Percentiles rank a stretch among this genome's conserved stretches.
These are phyloP conservation scores for Salminus brasiliensis DNA, from an alignment of 2,113 vertebrate genomes.

Conservation along the genomic window DNA sequence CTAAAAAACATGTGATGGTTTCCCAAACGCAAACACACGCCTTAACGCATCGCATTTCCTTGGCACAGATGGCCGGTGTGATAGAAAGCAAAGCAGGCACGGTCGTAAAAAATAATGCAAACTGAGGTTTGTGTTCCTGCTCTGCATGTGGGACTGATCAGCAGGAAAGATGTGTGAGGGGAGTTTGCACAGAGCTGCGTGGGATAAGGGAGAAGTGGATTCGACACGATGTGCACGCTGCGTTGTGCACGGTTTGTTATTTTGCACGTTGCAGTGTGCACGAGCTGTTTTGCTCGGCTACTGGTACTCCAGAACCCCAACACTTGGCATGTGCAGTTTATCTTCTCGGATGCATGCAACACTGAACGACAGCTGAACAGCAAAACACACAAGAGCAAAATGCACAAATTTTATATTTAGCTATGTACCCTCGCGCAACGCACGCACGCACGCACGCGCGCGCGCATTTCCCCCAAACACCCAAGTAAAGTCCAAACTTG, in stretches of 20 bases:
- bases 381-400: not conserved
- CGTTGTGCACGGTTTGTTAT: not conserved
- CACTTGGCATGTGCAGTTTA: not conserved
- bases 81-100: not conserved
- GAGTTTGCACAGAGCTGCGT: not conserved
- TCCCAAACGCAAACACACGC: not conserved
- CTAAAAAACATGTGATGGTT: not conserved
- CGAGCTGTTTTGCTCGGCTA: not conserved
- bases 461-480: not conserved
- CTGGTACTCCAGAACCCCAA: too few relatives aligned
- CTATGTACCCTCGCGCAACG: not conserved
- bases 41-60: not conserved
- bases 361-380: not conserved
- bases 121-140: not conserved
- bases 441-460: not conserved
- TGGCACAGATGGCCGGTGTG: not conserved
- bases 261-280: too few relatives aligned
- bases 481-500: not conserved
- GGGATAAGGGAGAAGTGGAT: not conserved
- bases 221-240: too few relatives aligned
- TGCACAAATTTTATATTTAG: not conserved
- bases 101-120: not conserved
- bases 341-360: not conserved
- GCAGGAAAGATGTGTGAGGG: not conserved
- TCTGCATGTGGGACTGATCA: not conserved